phyloP scores from a whole-genome alignment of 2,888 invertebrate species.

The Callinectes sapidus region DNA sequence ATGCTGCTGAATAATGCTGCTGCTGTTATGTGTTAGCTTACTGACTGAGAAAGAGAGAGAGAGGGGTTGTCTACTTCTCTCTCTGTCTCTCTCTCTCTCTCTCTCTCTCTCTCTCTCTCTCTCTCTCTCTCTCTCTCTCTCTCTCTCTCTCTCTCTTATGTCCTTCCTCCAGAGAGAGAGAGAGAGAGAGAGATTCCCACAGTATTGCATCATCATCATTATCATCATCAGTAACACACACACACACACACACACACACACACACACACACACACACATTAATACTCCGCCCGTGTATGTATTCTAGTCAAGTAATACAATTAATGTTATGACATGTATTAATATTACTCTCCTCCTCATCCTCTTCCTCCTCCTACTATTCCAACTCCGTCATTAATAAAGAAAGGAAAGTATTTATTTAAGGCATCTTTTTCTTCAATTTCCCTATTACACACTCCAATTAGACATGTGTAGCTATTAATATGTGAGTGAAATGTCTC shows the following conservation, averaged over 20 bases:
- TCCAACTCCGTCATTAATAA: neutral
- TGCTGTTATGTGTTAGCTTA: neutral
- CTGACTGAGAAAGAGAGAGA: neutral
- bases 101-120: neutral
- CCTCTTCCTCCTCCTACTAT: too few relatives aligned
- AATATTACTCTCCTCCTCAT: neutral
- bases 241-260: too few relatives aligned
- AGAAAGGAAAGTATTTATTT: neutral
- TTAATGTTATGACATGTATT: neutral
- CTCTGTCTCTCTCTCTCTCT: slow-evolving; percentile 7
- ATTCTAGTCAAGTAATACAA: neutral
- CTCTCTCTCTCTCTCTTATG: slow-evolving; percentile 41
- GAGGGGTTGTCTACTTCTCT: too few relatives aligned
- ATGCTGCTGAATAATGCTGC: too few relatives aligned
- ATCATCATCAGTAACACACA: neutral
- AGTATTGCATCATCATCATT: neutral
- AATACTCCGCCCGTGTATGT: neutral
- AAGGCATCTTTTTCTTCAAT: neutral
- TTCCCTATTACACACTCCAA: too few relatives aligned
- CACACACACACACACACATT: too few relatives aligned
- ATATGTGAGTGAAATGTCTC: too few relatives aligned
- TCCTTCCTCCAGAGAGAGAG: neutral
- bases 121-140: slow-evolving; percentile 39
- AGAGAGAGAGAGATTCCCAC: neutral
- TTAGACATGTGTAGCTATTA: too few relatives aligned